phyloP scores from a whole-genome alignment of 2,797 vertebrate genomes.

The Poecile montanus region DNA sequence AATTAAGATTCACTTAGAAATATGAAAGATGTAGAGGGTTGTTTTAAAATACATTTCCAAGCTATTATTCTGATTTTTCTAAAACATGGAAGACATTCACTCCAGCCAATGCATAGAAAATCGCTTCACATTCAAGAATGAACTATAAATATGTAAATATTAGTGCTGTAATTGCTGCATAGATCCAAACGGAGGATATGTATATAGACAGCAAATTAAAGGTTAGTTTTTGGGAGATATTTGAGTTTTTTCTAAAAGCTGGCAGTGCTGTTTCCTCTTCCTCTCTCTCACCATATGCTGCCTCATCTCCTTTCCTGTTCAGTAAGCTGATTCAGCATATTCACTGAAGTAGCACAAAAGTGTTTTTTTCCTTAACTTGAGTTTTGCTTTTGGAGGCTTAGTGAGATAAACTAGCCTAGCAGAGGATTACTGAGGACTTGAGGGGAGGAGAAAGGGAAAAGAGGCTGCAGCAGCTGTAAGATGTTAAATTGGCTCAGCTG shows the following conservation, averaged over 20 bases:
- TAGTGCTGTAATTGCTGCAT: background rate
- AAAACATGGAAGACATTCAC: background rate
- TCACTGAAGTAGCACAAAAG: background rate
- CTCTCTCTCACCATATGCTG: background rate
- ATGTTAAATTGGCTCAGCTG: background rate
- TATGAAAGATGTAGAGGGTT: background rate
- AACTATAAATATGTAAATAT: background rate
- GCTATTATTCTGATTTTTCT: background rate
- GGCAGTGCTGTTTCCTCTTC: constrained; percentile 32
- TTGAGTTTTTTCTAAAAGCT: constrained; percentile 1
- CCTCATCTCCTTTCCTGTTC: constrained; percentile 7
- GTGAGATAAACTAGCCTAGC: background rate
- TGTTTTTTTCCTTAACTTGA: background rate
- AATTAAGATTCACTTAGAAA: background rate
- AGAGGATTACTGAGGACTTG: background rate
- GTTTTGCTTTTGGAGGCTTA: background rate
- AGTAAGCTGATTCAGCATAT: background rate
- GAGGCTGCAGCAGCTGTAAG: background rate
- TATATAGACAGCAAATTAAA: background rate
- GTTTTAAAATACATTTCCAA: background rate
- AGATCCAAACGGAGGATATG: background rate
- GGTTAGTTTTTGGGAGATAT: background rate
- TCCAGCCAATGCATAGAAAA: background rate
- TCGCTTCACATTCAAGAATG: background rate
- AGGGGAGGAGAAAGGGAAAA: background rate